Base-by-base conservation (phyloP, 2,888 invertebrate genomes). In the Acanthococcus lagerstroemiae region DNA sequence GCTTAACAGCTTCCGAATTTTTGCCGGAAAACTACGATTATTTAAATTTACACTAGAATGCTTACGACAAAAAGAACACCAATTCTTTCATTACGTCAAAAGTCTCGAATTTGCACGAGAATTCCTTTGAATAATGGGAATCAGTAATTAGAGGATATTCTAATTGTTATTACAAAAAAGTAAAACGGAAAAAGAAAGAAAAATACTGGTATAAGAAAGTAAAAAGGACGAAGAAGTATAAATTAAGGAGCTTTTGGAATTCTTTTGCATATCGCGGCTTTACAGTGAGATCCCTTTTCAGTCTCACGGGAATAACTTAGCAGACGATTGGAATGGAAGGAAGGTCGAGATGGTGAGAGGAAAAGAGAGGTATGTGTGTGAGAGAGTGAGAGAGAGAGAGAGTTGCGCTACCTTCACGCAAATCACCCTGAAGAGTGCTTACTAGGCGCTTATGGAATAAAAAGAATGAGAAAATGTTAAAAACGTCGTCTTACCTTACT, bases 381-480 rank as follows among this genome's bases (percentile, higher is more conserved):
- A 37, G 15, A 37, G 15, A 12, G 15, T 15, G 57, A 57, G 57
- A 44, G 37, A 21, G 57, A 57, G n/a, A 57, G 45, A n/a, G n/a
- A n/a, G n/a, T n/a, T n/a, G n/a, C n/a, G n/a, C n/a, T n/a, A n/a
- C n/a, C n/a, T n/a, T n/a, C n/a, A n/a, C n/a, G n/a, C n/a, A n/a
- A n/a, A n/a, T 45, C 57, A 57, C 57, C 37, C 57, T 57, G 19
- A 45, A 57, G 57, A 57, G 57, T 57, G 57, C 57, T 57, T 57
- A 24, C 37, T 17, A 48, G 17, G 15, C 12, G 17, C 17, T 9
- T 6, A 48, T 9, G 48, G 48, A 17, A 48, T 12, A 57, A 57
- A 57, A 57, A 57, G 57, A 57, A 57, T 57, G 57, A 57, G 57
- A 57, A n/a, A 57, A 57, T 57, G 57, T 57, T 57, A 57, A 57